These are phyloP conservation scores for Chrysina gloriosa DNA, from an alignment of 2,888 invertebrate species.

Conservation along the genomic window DNA sequence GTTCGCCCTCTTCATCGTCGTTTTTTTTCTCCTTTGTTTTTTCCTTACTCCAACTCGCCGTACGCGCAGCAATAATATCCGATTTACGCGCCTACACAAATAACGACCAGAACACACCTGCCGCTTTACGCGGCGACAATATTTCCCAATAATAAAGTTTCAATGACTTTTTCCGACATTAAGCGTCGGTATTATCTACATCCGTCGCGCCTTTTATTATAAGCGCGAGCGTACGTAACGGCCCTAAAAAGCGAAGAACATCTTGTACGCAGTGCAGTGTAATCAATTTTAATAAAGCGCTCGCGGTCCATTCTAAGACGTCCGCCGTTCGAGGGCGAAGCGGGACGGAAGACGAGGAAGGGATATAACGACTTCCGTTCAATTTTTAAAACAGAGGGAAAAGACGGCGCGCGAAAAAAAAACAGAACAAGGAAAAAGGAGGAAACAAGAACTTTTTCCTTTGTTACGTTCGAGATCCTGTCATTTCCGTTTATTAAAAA, in stretches of 20 bases:
- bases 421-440: not conserved
- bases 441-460: not conserved
- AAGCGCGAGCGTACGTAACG: not conserved
- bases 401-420: not conserved
- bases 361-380: constrained; percentile 40
- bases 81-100: too few relatives aligned
- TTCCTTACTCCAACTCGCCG: too few relatives aligned
- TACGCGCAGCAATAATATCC: too few relatives aligned
- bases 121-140: too few relatives aligned
- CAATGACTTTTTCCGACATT: constrained; percentile 31
- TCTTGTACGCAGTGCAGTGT: constrained; percentile 41
- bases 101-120: too few relatives aligned
- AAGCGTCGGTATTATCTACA: constrained; percentile 21
- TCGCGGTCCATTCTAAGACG: constrained; percentile 40
- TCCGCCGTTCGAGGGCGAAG: constrained; percentile 12
- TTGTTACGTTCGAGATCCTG: constrained; percentile 3
- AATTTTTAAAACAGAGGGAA: constrained; percentile 39
- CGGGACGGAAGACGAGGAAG: not conserved
- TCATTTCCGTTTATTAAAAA: constrained; percentile 38
- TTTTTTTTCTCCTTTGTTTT: too few relatives aligned
- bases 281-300: constrained; percentile 44
- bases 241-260: constrained; percentile 29
- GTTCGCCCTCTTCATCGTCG: too few relatives aligned
- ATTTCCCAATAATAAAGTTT: constrained; percentile 32
- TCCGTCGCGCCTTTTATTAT: constrained; percentile 11